Evolutionary conservation across 1,140 invertebrate species (phyloP).

Genomic region (Drosophila kurseongensis): DNA sequence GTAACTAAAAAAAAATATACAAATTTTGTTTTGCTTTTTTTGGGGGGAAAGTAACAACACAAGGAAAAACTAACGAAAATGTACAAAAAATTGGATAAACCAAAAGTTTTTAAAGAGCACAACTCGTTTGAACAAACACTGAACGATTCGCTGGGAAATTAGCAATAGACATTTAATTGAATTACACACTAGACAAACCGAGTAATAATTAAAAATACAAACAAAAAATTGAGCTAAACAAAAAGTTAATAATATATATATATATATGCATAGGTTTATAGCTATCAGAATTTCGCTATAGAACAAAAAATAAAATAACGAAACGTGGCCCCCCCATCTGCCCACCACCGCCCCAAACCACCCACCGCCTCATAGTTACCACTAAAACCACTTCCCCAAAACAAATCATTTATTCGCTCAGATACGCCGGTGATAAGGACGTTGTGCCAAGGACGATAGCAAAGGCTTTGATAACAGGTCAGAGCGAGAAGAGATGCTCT

Average conservation of each 20-base stretch:
- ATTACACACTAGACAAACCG: constrained; percentile 62
- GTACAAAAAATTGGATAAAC: constrained; percentile 26
- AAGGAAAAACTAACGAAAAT: constrained; percentile 8
- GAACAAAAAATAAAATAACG: constrained; percentile 43
- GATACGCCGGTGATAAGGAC: constrained; percentile 35
- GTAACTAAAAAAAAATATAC: constrained; percentile 9
- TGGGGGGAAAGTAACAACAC: constrained; percentile 35
- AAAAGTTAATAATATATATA: constrained; percentile 25
- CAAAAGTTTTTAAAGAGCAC: constrained; percentile 74
- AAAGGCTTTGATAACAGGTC: constrained; percentile 52
- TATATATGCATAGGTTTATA: constrained; percentile 36
- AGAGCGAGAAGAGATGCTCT: constrained; percentile 32
- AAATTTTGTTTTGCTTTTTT: constrained; percentile 16
- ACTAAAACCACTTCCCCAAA: constrained; percentile 2
- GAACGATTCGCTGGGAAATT: constrained; percentile 60
- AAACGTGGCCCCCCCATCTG: constrained; percentile 10
- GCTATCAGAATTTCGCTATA: constrained; percentile 57
- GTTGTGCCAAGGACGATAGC: constrained; percentile 38
- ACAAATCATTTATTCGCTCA: constrained; percentile 11
- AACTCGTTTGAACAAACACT: constrained; percentile 62
- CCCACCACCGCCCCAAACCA: constrained; percentile 14
- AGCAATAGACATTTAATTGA: constrained; percentile 32
- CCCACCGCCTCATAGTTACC: constrained; percentile 9
- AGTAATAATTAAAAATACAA: constrained; percentile 44
- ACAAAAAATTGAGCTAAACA: constrained; percentile 55